Conservation (phyloP, 2,113 vertebrate species). For the Gobio gobio region DNA sequence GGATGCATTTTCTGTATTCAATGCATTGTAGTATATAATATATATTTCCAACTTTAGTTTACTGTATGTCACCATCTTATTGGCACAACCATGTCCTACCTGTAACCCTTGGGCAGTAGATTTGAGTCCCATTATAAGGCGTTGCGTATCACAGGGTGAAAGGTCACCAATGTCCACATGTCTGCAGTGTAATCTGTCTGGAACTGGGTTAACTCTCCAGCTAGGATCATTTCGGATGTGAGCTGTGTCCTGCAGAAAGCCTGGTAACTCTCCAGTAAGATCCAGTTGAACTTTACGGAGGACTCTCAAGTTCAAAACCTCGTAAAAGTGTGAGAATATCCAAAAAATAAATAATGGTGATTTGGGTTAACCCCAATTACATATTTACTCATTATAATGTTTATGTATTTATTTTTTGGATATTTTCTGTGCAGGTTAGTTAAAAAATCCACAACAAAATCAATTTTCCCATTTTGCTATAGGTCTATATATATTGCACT, state of each 20-base stretch:
- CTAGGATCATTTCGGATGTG: constrained; percentile 67
- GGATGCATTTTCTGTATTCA: neutral
- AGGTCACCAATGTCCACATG: constrained; percentile 79
- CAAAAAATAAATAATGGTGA: too few relatives aligned
- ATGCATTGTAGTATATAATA: neutral
- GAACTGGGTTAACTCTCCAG: constrained; percentile 78
- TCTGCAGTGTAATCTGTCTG: constrained; percentile 73
- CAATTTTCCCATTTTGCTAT: too few relatives aligned
- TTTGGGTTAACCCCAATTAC: too few relatives aligned
- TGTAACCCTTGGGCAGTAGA: constrained; percentile 80
- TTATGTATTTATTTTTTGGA: too few relatives aligned
- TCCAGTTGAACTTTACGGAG: constrained; percentile 75
- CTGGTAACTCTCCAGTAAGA: constrained; percentile 72
- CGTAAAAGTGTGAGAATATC: neutral
- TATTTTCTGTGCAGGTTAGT: too few relatives aligned
- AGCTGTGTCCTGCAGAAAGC: constrained; percentile 68
- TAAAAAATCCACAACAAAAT: too few relatives aligned
- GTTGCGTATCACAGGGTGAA: constrained; percentile 74
- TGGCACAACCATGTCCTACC: constrained; percentile 58
- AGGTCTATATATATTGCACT: too few relatives aligned
- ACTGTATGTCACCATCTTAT: neutral
- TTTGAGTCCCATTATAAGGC: constrained; percentile 69
- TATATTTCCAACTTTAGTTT: neutral
- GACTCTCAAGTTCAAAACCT: constrained; percentile 73
- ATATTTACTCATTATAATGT: too few relatives aligned